Evolutionary conservation across 35 echinoderm and acorn worm species (phyloP).

Genomic region (Eucidaris tribuloides): DNA sequence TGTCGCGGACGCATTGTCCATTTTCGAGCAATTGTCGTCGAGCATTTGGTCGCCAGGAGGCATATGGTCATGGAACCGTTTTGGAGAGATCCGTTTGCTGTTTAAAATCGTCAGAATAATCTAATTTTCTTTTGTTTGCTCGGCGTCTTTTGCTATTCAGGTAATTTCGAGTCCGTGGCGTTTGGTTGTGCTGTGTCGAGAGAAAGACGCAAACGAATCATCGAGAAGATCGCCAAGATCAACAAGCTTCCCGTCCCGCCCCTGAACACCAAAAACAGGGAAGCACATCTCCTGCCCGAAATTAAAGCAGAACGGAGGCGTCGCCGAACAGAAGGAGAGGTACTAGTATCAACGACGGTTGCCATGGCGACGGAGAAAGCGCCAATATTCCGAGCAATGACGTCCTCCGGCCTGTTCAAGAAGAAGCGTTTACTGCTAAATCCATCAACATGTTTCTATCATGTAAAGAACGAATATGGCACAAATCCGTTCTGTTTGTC

Average conservation of each 20-base stretch:
- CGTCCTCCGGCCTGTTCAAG: conserved; percentile 11
- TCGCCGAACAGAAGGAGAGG: background rate
- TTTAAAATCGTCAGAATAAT: no score
- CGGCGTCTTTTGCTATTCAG: conserved; percentile 10
- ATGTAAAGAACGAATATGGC: no score
- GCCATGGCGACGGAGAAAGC: conserved; percentile 2
- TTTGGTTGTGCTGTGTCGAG: conserved; percentile 22
- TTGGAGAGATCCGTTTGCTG: no score
- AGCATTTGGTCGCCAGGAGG: no score
- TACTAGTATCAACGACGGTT: background rate
- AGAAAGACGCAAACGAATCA: conserved; percentile 29
- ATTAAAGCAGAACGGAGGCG: background rate
- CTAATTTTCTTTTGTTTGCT: no score
- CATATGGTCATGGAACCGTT: no score
- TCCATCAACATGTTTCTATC: conserved; percentile 53
- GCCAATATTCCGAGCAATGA: no score
- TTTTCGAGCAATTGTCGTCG: no score
- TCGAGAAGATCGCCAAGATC: conserved; percentile 64
- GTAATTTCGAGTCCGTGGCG: conserved; percentile 49
- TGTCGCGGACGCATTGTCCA: no score
- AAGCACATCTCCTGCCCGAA: no score
- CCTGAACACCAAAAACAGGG: no score
- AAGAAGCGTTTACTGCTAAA: conserved; percentile 44
- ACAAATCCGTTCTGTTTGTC: no score
- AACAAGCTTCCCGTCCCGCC: conserved; percentile 18